Evolutionary conservation across 2,888 invertebrate genomes (phyloP).

Genomic region (Scaptodrosophila latifasciaeformis): DNA sequence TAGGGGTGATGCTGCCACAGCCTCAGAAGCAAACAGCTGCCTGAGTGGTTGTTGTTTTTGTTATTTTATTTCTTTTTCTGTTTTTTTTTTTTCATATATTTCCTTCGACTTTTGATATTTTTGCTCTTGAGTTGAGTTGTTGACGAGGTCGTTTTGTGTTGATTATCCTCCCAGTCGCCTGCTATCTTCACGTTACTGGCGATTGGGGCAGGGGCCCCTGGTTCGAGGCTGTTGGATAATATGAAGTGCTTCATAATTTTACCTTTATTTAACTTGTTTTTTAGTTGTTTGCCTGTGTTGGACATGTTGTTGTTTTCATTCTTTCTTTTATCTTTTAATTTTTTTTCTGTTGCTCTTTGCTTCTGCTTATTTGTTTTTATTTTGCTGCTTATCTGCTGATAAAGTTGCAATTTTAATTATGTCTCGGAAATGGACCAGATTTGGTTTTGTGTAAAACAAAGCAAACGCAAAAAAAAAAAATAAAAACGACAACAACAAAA

Average conservation of each 20-base stretch:
- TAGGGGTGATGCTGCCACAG: conserved; percentile 52
- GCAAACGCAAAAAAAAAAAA: conserved; percentile 6
- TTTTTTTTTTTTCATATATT: conserved; percentile 15
- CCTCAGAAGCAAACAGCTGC: conserved; percentile 5
- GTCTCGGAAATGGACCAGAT: conserved; percentile 4
- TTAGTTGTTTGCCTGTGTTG: conserved; percentile 43
- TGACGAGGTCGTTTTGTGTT: conserved; percentile 67
- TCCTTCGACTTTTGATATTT: conserved; percentile 48
- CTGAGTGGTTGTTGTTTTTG: conserved; percentile 18
- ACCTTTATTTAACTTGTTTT: conserved; percentile 58
- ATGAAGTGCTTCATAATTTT: conserved; percentile 66
- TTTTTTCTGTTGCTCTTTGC: conserved; percentile 1
- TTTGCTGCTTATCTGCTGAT: conserved; percentile 37
- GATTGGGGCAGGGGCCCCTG: not conserved
- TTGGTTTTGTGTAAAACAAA: conserved; percentile 15
- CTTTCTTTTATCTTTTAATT: not conserved
- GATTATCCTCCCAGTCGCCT: conserved; percentile 49
- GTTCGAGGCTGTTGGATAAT: conserved; percentile 16
- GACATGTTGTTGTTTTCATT: conserved; percentile 23
- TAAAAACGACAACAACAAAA: no score
- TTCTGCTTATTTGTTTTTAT: not conserved
- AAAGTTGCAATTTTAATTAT: conserved; percentile 61
- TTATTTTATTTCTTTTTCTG: not conserved
- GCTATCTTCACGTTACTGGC: conserved; percentile 28
- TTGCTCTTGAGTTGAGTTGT: conserved; percentile 57